Evolutionary conservation across 2,888 invertebrate species (phyloP).

Genomic region (Amiota communis): DNA sequence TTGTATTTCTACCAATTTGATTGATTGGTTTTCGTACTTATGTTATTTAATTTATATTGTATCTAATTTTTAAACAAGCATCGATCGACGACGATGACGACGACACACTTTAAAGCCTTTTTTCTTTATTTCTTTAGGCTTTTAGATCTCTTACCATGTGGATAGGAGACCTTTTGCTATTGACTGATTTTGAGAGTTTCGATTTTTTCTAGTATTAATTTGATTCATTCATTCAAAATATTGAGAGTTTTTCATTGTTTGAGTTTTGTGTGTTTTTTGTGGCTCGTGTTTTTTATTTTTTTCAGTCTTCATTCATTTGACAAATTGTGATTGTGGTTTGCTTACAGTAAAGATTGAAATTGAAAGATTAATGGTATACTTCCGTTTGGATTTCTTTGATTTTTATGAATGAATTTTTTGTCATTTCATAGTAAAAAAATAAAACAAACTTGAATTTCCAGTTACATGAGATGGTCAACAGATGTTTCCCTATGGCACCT

Average conservation of each 20-base stretch:
- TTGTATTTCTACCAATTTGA: constrained; percentile 62
- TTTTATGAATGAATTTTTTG: not conserved
- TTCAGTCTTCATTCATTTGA: constrained; percentile 60
- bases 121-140: not conserved
- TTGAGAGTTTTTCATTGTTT: constrained; percentile 20
- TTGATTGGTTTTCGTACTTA: constrained; percentile 72
- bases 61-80: constrained; percentile 63
- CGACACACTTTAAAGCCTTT: not conserved
- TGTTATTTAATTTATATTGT: constrained; percentile 66
- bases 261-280: not conserved
- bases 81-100: too few relatives aligned
- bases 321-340: constrained; percentile 49
- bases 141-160: too few relatives aligned
- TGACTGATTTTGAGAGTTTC: not conserved
- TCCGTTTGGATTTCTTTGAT: constrained; percentile 44
- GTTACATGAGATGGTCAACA: too few relatives aligned
- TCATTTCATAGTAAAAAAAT: not conserved
- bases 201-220: constrained; percentile 7
- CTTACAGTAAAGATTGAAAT: constrained; percentile 26
- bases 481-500: too few relatives aligned
- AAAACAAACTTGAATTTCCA: too few relatives aligned
- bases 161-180: not conserved
- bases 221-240: constrained; percentile 30
- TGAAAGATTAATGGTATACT: constrained; percentile 58
- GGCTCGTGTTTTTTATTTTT: constrained; percentile 36